These are phyloP conservation scores for Macquaria ambigua DNA, from an alignment of 2,113 vertebrate genomes.

Conservation along the genomic window DNA sequence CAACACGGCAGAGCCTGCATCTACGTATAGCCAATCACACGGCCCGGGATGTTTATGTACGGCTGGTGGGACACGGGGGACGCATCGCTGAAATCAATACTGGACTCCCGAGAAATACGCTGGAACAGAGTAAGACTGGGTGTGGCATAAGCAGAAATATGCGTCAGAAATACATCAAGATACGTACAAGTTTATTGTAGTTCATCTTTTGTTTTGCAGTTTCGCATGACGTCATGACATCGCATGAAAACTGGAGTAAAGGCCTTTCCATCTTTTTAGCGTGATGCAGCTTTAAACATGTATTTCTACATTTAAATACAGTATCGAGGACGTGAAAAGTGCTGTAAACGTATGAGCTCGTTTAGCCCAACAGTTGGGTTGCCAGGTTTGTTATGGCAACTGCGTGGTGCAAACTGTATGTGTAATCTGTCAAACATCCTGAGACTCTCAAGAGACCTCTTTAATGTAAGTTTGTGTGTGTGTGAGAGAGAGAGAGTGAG, in stretches of 20 bases:
- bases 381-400: constrained; percentile 69
- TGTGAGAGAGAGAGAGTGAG: not conserved
- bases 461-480: constrained; percentile 2
- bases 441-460: constrained; percentile 34
- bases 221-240: no score
- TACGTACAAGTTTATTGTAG: not conserved
- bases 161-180: not conserved
- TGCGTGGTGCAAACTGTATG: constrained; percentile 25
- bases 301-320: not conserved
- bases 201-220: not conserved
- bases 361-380: constrained; percentile 16
- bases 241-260: no score
- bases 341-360: not conserved
- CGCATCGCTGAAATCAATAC: constrained; percentile 85
- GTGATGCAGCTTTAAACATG: not conserved
- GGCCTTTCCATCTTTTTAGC: not conserved
- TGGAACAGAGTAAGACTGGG: constrained; percentile 73
- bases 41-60: constrained; percentile 89
- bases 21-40: constrained; percentile 95
- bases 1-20: constrained; percentile 90
- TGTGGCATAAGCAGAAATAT: not conserved
- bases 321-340: not conserved
- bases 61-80: constrained; percentile 90
- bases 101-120: constrained; percentile 46
- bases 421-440: constrained; percentile 44